phyloP scores from a whole-genome alignment of 1,140 invertebrate genomes.

The Phenacoccus solenopsis region DNA sequence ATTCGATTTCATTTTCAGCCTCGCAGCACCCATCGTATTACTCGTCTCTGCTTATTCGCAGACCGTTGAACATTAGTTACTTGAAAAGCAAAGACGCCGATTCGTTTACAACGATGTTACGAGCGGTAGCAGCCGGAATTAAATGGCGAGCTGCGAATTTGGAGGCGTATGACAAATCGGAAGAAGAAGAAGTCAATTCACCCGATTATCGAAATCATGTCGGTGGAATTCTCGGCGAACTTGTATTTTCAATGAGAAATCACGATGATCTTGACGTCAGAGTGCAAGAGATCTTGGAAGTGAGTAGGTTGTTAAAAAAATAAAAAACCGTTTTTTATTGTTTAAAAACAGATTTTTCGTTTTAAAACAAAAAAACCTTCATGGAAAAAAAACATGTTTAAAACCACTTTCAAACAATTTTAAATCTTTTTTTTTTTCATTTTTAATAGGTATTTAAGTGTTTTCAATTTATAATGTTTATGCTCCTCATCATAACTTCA shows the following conservation, averaged over 20 bases:
- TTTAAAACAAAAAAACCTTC: no score
- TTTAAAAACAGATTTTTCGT: no score
- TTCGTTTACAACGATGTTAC: constrained; percentile 38
- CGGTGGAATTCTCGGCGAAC: constrained; percentile 40
- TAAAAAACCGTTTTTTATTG: no score
- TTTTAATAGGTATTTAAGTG: no score
- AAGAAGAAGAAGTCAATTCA: constrained; percentile 31
- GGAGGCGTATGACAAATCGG: constrained; percentile 32
- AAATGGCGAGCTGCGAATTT: constrained; percentile 26
- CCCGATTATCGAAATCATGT: constrained; percentile 31
- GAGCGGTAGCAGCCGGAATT: constrained; percentile 36
- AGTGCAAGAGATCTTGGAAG: constrained; percentile 27
- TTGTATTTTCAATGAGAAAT: constrained; percentile 28
- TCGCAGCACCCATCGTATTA: constrained; percentile 34
- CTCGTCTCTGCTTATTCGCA: constrained; percentile 36
- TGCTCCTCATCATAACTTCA: no score
- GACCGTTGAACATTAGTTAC: constrained; percentile 42
- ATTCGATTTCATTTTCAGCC: constrained; percentile 21
- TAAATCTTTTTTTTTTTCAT: no score
- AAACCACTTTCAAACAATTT: no score
- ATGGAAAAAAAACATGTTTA: no score
- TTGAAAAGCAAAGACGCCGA: constrained; percentile 43
- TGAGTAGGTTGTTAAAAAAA: constrained; percentile 23
- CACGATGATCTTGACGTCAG: constrained; percentile 10
- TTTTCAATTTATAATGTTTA: no score